A percentile compares a stretch with the other conserved stretches of the same genome.
Conservation (phyloP, 2,113 vertebrate genomes). For the Aramus guarauna region DNA sequence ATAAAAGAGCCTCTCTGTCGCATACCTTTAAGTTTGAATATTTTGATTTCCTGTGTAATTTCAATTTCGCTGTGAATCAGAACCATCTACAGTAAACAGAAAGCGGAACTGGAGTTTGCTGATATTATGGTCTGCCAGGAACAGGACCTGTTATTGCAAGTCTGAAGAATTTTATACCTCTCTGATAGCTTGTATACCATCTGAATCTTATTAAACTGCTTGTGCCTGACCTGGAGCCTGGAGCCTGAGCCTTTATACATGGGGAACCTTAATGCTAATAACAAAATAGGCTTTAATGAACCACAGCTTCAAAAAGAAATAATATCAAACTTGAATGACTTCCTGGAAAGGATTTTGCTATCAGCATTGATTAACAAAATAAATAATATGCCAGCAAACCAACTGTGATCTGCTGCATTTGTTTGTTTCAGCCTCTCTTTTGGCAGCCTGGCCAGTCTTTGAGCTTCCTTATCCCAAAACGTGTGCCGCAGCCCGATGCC, state of each 20-base stretch:
- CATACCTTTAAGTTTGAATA: constrained; percentile 54
- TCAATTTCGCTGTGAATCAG: constrained; percentile 67
- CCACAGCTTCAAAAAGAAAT: constrained; percentile 48
- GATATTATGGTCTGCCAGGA: constrained; percentile 49
- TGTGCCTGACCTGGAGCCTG: background rate
- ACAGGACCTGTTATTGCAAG: constrained; percentile 49
- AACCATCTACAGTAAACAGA: constrained; percentile 66
- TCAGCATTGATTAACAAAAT: constrained; percentile 48
- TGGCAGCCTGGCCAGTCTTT: constrained; percentile 6
- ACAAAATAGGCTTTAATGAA: constrained; percentile 48
- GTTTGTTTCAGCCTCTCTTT: constrained; percentile 12
- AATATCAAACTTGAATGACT: background rate
- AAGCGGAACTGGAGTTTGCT: constrained; percentile 55
- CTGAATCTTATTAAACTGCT: constrained; percentile 63
- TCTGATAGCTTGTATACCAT: constrained; percentile 34
- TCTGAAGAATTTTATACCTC: constrained; percentile 49
- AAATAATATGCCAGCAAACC: constrained; percentile 21
- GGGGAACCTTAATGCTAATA: background rate
- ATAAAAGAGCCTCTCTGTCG: constrained; percentile 11
- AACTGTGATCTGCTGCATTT: background rate
- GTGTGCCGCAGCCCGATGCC: background rate
- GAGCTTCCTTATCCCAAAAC: background rate
- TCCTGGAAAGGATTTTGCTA: constrained; percentile 32
- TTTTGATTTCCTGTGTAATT: constrained; percentile 71
- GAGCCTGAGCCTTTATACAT: background rate